These are phyloP conservation scores for Lasiommata megera DNA, from an alignment of 2,888 invertebrate genomes.

Conservation along the genomic window DNA sequence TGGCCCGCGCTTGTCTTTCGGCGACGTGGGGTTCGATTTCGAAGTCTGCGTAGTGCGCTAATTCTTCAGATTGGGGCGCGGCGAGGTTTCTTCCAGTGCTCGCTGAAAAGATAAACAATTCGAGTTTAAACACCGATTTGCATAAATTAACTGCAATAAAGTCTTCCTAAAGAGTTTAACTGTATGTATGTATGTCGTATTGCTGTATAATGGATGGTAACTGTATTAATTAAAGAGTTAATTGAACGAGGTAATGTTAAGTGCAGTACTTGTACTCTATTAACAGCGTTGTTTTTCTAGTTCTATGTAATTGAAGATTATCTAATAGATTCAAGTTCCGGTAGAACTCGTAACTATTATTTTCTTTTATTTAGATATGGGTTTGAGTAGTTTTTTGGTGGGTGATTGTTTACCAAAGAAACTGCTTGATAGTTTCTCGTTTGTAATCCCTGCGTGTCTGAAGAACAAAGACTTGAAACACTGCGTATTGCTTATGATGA, in stretches of 20 bases:
- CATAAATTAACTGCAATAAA: conserved; percentile 1
- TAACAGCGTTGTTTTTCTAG: not conserved
- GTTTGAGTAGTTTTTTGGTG: too few relatives aligned
- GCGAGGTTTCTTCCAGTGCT: conserved; percentile 52
- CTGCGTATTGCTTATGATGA: too few relatives aligned
- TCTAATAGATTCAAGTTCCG: not conserved
- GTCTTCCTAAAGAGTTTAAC: conserved; percentile 24
- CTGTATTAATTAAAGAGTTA: not conserved
- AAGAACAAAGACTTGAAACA: too few relatives aligned
- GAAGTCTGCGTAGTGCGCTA: conserved; percentile 51
- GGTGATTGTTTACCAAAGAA: too few relatives aligned
- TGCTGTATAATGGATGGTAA: conserved; percentile 5
- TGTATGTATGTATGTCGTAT: conserved; percentile 1
- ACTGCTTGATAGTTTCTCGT: too few relatives aligned
- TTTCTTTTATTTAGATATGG: too few relatives aligned
- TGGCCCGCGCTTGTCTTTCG: conserved; percentile 61
- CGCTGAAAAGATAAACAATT: conserved; percentile 47
- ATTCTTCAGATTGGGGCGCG: conserved; percentile 64
- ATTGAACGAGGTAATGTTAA: not conserved
- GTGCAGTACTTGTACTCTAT: not conserved
- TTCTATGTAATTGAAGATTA: conserved; percentile 2
- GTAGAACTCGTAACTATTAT: not conserved
- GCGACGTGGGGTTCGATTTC: conserved; percentile 45
- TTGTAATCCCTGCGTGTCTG: too few relatives aligned
- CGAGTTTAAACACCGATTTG: not conserved